Percentiles rank a stretch among this genome's conserved stretches.
Conservation (phyloP, 2,797 vertebrate genomes). For the Spea hammondii region DNA sequence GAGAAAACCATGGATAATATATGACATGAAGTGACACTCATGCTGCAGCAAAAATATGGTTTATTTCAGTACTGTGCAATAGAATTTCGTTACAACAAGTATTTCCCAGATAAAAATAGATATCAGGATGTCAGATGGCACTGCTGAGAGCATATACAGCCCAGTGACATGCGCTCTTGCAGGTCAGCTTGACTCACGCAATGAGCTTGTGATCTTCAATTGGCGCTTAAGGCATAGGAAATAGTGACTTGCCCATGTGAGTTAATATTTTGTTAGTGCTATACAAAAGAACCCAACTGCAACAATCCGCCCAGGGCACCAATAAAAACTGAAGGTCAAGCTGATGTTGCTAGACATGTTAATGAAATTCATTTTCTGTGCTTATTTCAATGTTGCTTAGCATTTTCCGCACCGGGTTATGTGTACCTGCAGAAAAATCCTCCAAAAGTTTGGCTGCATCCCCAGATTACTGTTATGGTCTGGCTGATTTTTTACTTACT, state of each 20-base stretch:
- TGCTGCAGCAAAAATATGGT: neutral
- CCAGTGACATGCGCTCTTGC: neutral
- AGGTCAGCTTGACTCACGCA: neutral
- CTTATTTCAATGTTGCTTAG: too few species aligned
- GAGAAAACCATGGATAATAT: neutral
- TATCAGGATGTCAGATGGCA: neutral
- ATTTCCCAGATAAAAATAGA: neutral
- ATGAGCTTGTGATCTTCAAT: neutral
- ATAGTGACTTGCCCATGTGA: neutral
- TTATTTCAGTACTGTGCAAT: neutral
- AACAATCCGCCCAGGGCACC: neutral
- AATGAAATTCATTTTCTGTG: too few species aligned
- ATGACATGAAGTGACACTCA: slow-evolving; percentile 1
- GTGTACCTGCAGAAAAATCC: too few species aligned
- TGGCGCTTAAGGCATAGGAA: neutral
- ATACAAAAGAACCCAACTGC: neutral
- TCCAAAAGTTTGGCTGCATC: too few species aligned
- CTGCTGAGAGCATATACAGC: neutral
- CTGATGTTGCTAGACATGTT: too few species aligned
- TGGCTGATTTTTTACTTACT: too few species aligned
- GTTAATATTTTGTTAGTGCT: neutral
- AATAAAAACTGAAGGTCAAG: too few species aligned
- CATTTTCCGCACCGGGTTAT: too few species aligned
- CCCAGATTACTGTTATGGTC: too few species aligned
- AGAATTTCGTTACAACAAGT: neutral